A percentile compares a stretch with the other conserved stretches of the same genome.
Evolutionary conservation across 2,888 invertebrate species (phyloP).

Genomic region (Hanleya hanleyi): DNA sequence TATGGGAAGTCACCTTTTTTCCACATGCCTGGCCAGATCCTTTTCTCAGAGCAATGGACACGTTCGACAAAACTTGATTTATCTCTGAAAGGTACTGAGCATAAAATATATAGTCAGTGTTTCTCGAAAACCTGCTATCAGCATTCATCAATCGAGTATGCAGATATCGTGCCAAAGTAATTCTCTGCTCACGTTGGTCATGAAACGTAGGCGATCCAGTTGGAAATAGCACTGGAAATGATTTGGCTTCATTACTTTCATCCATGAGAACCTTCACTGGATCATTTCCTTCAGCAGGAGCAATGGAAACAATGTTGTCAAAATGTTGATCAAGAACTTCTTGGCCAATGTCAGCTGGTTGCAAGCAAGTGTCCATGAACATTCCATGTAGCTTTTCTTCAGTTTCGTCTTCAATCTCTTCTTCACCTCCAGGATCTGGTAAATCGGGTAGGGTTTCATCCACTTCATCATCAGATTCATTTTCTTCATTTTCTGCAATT

Average conservation of each 20-base stretch:
- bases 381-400: background rate
- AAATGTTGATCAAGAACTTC: conserved; percentile 12
- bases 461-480: background rate
- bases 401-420: background rate
- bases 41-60: background rate
- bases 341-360: conserved; percentile 29
- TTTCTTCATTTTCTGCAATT: background rate
- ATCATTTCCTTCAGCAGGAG: conserved; percentile 24
- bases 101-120: too few relatives aligned
- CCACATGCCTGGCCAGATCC: background rate
- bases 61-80: background rate
- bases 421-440: conserved; percentile 1
- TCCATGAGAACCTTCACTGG: conserved; percentile 27
- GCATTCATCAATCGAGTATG: conserved; percentile 25
- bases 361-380: background rate
- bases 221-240: too few relatives aligned
- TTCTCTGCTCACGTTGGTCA: background rate
- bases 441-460: too few relatives aligned
- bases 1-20: background rate
- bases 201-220: background rate
- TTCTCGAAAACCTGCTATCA: conserved; percentile 14
- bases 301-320: conserved; percentile 17
- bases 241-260: conserved; percentile 12
- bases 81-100: background rate
- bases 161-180: conserved; percentile 22